Evolutionary conservation across 2,113 vertebrate genomes (phyloP).

Genomic region (Hemibagrus wyckioides): DNA sequence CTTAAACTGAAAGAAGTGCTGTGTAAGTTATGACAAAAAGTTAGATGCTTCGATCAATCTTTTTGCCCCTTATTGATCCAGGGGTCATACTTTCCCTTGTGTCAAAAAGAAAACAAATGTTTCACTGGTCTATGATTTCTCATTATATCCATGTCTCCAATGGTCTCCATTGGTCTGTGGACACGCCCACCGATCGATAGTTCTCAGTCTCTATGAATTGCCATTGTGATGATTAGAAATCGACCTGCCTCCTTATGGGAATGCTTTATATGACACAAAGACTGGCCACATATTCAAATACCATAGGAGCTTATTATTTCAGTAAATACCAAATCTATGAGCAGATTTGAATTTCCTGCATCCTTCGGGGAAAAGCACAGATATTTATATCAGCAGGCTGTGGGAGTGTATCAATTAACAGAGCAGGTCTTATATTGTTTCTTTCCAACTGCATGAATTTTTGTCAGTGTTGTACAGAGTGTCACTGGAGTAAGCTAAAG

Average conservation of each 20-base stretch:
- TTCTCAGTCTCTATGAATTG: constrained; percentile 59
- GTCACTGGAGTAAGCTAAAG: background rate
- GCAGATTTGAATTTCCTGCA: constrained; percentile 65
- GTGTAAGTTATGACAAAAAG: constrained; percentile 54
- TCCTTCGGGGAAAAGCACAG: constrained; percentile 56
- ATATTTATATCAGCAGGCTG: constrained; percentile 40
- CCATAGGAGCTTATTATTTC: constrained; percentile 67
- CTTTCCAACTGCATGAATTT: constrained; percentile 34
- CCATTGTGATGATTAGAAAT: constrained; percentile 65
- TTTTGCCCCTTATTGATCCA: constrained; percentile 60
- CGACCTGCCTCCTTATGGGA: constrained; percentile 66
- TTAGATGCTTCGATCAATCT: constrained; percentile 48
- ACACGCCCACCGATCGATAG: constrained; percentile 58
- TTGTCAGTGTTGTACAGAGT: constrained; percentile 3
- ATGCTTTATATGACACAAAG: constrained; percentile 67
- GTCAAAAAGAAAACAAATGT: constrained; percentile 61
- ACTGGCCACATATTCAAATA: constrained; percentile 66
- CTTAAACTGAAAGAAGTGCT: constrained; percentile 48
- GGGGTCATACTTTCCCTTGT: constrained; percentile 50
- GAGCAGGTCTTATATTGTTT: constrained; percentile 27
- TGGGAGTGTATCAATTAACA: constrained; percentile 60
- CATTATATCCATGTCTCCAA: constrained; percentile 63
- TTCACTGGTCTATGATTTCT: constrained; percentile 61
- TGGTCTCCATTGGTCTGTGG: constrained; percentile 54
- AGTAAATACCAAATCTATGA: constrained; percentile 72